Base-by-base conservation (phyloP, 1,140 invertebrate genomes). In the Drosophila burlai region DNA sequence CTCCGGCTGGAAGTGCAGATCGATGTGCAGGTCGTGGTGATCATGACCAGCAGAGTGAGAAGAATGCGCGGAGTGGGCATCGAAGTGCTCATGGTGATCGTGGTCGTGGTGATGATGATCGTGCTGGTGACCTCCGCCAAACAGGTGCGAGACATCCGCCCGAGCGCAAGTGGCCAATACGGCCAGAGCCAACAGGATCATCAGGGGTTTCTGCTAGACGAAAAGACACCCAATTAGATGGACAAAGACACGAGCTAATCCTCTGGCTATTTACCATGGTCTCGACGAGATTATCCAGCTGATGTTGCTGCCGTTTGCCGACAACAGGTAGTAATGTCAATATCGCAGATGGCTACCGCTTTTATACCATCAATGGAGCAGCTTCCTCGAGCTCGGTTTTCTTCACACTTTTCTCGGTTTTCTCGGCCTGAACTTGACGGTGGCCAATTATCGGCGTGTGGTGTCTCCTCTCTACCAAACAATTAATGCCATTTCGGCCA, bases 331-430 rank as follows among this genome's bases (percentile, higher is more conserved):
- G 52, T 89, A 89, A 84, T 90, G 74, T 71, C 66, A 59, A 63
- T 76, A 64, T 54, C 59, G 68, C 49, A 55, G 81, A 61, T 59
- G 68, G 59, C 50, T 46, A 63, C 43, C 55, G 50, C 81, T 89
- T 89, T 89, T 89, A 89, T 89, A 89, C 84, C 10, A 63, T 50
- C 42, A 57, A 50, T 24, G 49, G 59, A 40, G 54, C 58, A 66
- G 46, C 76, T 67, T 66, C 71, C 59, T 77, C 45, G 34, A 64
- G 21, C 52, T 76, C 46, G 61, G 81, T 84, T 84, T 84, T 85
- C 85, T 90, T 89, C 71, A 85, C 85, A 89, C 85, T 89, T 90
- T 89, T 89, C 81, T 90, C 45, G 61, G 64, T 86, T 86, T 86
- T 87, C 83, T 80, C 26, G 26, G 26, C 26, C 47, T 86, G 80